phyloP scores from a whole-genome alignment of 2,113 vertebrate genomes.

The Cyprinodon tularosa region DNA sequence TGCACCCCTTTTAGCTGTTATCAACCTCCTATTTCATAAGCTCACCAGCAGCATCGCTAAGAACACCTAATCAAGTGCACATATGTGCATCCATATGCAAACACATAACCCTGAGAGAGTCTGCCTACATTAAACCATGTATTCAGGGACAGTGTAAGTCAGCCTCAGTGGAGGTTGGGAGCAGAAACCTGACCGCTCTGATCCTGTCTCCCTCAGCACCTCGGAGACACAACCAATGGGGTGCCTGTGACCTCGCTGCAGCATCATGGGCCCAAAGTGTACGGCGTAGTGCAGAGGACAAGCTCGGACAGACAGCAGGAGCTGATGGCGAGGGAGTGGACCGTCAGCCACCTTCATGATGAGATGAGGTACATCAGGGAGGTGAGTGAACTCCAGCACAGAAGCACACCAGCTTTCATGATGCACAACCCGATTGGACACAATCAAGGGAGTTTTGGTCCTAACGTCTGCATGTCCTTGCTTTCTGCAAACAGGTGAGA shows the following conservation, averaged over 20 bases:
- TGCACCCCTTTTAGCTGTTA: slow-evolving; percentile 59
- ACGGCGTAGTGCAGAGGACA: slow-evolving; percentile 86
- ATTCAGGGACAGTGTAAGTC: slow-evolving; percentile 7
- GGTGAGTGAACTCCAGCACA: slow-evolving; percentile 79
- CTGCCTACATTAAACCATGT: slow-evolving; percentile 12
- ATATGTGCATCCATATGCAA: slow-evolving; percentile 35
- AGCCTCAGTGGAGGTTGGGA: slow-evolving; percentile 35
- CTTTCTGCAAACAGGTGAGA: slow-evolving; percentile 83
- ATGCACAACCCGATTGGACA: neutral
- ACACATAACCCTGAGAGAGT: slow-evolving; percentile 16
- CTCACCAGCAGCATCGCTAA: slow-evolving; percentile 44
- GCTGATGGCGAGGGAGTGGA: slow-evolving; percentile 93
- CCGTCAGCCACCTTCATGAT: slow-evolving; percentile 90
- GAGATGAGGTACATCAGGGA: slow-evolving; percentile 98
- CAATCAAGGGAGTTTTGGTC: neutral
- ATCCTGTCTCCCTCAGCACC: slow-evolving; percentile 82
- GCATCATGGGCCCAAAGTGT: slow-evolving; percentile 85
- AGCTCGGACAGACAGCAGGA: slow-evolving; percentile 88
- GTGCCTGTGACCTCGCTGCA: slow-evolving; percentile 76
- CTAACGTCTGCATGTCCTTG: slow-evolving; percentile 10
- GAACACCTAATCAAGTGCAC: slow-evolving; percentile 47
- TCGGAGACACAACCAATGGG: slow-evolving; percentile 82
- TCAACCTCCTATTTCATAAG: slow-evolving; percentile 54
- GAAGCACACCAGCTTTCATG: neutral
- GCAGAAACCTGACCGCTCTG: slow-evolving; percentile 75